Evolutionary conservation across 2,113 vertebrate genomes (phyloP), one percentile per base, ranked within the genome.

Genomic region (Hucho hucho): DNA sequence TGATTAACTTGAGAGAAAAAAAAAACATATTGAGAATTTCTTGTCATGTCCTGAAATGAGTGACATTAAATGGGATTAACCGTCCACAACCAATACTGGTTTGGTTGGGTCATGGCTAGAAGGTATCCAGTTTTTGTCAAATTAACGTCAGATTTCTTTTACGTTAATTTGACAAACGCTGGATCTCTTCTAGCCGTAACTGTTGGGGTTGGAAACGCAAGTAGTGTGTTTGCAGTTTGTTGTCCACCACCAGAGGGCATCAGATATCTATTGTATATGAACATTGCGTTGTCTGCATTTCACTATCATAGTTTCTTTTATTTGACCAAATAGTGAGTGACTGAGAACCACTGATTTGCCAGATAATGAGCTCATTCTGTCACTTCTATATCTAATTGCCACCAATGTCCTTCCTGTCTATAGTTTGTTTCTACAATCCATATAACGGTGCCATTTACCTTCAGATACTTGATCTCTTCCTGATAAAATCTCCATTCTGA

Each of bases 221-320:
- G 18, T 61, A 61, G 20, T 22, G 47, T 24, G 9, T 20, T 29
- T 79, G 85, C 71, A 82, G 79, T 82, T 49, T 72, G 32, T 13
- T 2, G 5, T 70, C 3, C 28, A 74, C 87, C 89, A 89, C 78
- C 77, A 91, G 89, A 80, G 81, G 4, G 83, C 1, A 72, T 73
- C 76, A 88, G 26, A 86, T 71, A 75, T 61, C 75, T 77, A 16
- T 61, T 61, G 73, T 77, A 9, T 22, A 11, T 61, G 16, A 7
- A 61, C n/a, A 61, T 61, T 56, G 20, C n/a, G 7, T 61, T 61
- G 58, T 22, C 58, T 24, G 58, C 18, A 61, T 22, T 61, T 61
- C 58, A 22, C n/a, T 22, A 22, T n/a, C 2, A 22, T n/a, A 61
- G 20, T 61, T 61, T 9, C n/a, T 4, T 6, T 22, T 4, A 16